phyloP scores from a whole-genome alignment of 2,888 invertebrate species.

The Drosophila mayaguana region DNA sequence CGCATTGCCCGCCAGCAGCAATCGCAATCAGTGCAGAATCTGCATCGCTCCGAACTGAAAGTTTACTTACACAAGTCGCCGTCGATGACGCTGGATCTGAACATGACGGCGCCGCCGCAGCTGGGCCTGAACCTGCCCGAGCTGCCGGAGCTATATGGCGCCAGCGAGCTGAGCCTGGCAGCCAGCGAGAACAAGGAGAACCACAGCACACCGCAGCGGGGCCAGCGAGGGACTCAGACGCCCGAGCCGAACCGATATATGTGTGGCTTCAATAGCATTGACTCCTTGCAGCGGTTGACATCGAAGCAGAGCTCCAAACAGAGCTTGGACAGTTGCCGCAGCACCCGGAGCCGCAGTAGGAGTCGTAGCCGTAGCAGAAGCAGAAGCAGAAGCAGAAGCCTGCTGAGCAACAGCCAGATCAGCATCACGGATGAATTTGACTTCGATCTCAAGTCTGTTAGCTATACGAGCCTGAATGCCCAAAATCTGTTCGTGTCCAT shows the following conservation, averaged over 20 bases:
- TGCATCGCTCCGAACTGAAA: constrained; percentile 82
- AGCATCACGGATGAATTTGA: constrained; percentile 81
- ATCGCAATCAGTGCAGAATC: constrained; percentile 83
- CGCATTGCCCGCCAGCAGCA: constrained; percentile 70
- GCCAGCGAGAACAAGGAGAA: constrained; percentile 80
- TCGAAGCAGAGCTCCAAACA: constrained; percentile 69
- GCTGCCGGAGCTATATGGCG: constrained; percentile 73
- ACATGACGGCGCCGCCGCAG: constrained; percentile 67
- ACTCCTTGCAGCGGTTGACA: constrained; percentile 65
- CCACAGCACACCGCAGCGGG: constrained; percentile 18
- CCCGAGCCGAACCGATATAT: constrained; percentile 1
- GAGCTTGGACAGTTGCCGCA: constrained; percentile 69
- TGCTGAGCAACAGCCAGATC: constrained; percentile 34
- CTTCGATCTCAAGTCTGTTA: constrained; percentile 83
- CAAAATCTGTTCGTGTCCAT: constrained; percentile 84
- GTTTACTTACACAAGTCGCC: constrained; percentile 83
- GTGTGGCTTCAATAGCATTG: constrained; percentile 78
- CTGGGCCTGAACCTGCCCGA: constrained; percentile 73
- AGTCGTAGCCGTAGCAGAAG: constrained; percentile 30
- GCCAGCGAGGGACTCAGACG: background rate
- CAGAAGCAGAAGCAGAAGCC: constrained; percentile 27
- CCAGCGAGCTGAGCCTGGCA: constrained; percentile 67
- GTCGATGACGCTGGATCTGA: constrained; percentile 77
- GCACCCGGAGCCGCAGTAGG: constrained; percentile 30
- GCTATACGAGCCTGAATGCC: constrained; percentile 84